Evolutionary conservation across 2,888 invertebrate genomes (phyloP), one percentile per base, ranked within the genome.

Genomic region (Caenorhabditis drosophilae): DNA sequence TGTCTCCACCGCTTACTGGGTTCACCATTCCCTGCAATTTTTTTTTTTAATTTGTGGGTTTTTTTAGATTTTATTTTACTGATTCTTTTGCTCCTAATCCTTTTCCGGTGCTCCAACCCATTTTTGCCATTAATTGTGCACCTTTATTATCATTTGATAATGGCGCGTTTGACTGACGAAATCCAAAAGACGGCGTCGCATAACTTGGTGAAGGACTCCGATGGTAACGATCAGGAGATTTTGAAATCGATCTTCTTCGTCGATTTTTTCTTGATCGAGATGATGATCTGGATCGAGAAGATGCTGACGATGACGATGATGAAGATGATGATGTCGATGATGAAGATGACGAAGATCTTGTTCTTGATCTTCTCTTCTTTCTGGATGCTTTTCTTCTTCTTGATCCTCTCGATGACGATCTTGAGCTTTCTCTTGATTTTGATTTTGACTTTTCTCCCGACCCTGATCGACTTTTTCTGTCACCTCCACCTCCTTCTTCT

Each of bases 61-160:
- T 31, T 31, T 31, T 9, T 9, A 27, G 18, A 11, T 27, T 16
- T n/a, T 46, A n/a, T 27, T 58, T 36, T 35, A 73, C 97, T 85
- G 96, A 94, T 70, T 94, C 96, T 60, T 93, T 89, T 0, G 91
- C 91, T 18, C 97, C 97, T 11, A 98, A 87, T 9, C 97, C 97
- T 38, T 89, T 90, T 36, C 96, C 96, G 34, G 49, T 49, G 63
- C 91, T 90, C 97, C 97, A 98, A 2, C 87, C 97, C 96, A 98
- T 97, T 87, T 94, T 94, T 85, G 90, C 91, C 64, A 97, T 88
- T 86, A 98, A 89, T 86, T 95, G 94, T 86, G 97, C 97, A 0
- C 97, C 97, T 84, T 94, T 95, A 86, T 97, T 97, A 66, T 90
- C 90, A 58, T 92, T 89, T 83, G 93, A 93, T 1, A 86, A 69